Base-by-base conservation (phyloP, 2,888 invertebrate species). In the Parthenolecanium corni region DNA sequence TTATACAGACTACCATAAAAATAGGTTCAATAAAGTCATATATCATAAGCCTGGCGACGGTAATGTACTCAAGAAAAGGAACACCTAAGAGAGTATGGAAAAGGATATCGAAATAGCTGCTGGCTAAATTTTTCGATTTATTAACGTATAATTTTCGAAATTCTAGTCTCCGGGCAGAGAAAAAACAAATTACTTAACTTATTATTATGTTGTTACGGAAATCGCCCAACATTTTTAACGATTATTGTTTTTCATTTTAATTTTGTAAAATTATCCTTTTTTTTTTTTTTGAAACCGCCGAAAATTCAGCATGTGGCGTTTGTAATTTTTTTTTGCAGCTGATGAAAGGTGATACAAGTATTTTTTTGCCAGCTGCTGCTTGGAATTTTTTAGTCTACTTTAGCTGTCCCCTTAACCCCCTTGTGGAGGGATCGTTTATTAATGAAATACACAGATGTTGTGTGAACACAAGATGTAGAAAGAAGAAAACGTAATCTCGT, bases 21-120 rank as follows among this genome's bases (percentile, higher is more conserved):
- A 57, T 57, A 57, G 46, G 46, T 57, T 57, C 57, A 57, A 57
- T 57, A 57, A 57, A 57, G 57, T 57, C 57, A 57, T 57, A 57
- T 57, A 57, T 57, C 57, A 57, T 57, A 20, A n/a, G 24, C 25
- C 42, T 24, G 23, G 57, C 44, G 46, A 57, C 46, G 57, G 57
- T 57, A 57, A 57, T 57, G 57, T 44, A 46, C 57, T 31, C 46
- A 46, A 6, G 31, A 31, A 31, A 9, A 31, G 31, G 31, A 31
- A 31, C 5, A 31, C 4, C 31, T 9, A 31, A 9, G 9, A 40
- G 54, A 42, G 11, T 25, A 18, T 18, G 24, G 36, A 54, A 52
- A 54, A 24, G 54, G 40, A 54, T 57, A 57, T 57, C 57, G 46
- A 46, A 57, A 21, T 44, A 57, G 57, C 57, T 57, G 57, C 46